Evolutionary conservation across 64 coral and sea anemone genomes (phyloP).

Genomic region (Acropora yongei): DNA sequence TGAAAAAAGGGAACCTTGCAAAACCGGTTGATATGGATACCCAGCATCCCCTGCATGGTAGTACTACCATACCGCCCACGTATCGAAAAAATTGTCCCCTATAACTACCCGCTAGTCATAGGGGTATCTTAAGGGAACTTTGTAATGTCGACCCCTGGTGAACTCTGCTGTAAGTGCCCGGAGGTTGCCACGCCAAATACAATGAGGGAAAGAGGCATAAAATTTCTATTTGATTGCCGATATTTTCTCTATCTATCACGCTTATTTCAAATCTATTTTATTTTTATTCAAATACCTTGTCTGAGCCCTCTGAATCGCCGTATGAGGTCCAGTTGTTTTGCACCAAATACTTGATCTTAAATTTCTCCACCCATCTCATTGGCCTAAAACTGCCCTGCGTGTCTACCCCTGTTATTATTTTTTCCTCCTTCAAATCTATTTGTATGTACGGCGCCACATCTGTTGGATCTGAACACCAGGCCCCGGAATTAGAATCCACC

Average conservation of each 20-base stretch:
- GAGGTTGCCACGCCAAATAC: too few relatives aligned
- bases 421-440: neutral
- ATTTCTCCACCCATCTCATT: constrained; percentile 1
- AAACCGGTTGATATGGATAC: neutral
- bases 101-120: neutral
- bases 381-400: neutral
- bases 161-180: too few relatives aligned
- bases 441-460: constrained; percentile 11
- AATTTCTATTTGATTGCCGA: too few relatives aligned
- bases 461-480: neutral
- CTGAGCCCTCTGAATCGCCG: neutral
- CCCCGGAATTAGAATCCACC: neutral
- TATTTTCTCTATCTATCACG: too few relatives aligned
- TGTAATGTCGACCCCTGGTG: too few relatives aligned
- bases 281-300: neutral
- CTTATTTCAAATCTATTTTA: too few relatives aligned
- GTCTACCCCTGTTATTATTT: neutral
- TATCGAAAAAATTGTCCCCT: neutral
- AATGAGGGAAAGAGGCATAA: too few relatives aligned
- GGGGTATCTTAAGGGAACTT: neutral
- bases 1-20: neutral
- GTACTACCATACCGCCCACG: neutral
- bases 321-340: neutral
- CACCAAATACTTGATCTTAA: neutral
- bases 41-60: neutral